phyloP scores from a whole-genome alignment of 2,888 invertebrate genomes.

The Phania funesta region DNA sequence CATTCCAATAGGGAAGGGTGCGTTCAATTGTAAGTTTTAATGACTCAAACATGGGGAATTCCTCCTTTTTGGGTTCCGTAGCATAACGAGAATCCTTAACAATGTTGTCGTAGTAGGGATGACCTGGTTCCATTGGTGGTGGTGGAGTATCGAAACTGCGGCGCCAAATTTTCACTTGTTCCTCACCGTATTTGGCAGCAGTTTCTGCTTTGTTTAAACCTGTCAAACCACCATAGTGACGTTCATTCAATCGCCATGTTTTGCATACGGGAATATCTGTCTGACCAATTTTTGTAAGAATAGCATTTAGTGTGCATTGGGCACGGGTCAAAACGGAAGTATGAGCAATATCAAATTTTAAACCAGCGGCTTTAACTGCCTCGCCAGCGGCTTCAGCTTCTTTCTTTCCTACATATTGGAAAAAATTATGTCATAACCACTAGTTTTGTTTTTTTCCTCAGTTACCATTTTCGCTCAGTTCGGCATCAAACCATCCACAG shows the following conservation, averaged over 20 bases:
- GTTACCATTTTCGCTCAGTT: slow-evolving; percentile 86
- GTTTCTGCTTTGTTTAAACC: slow-evolving; percentile 95
- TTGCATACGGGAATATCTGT: slow-evolving; percentile 85
- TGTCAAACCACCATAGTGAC: slow-evolving; percentile 93
- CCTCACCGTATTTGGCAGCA: slow-evolving; percentile 92
- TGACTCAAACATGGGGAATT: slow-evolving; percentile 93
- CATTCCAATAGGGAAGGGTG: slow-evolving; percentile 94
- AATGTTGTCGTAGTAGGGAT: slow-evolving; percentile 89
- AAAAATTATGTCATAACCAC: slow-evolving; percentile 49
- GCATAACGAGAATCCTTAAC: slow-evolving; percentile 89
- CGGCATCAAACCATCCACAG: slow-evolving; percentile 88
- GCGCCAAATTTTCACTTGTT: slow-evolving; percentile 92
- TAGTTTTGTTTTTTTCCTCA: slow-evolving; percentile 8
- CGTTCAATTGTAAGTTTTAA: slow-evolving; percentile 91
- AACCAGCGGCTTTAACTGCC: slow-evolving; percentile 87
- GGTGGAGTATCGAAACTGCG: slow-evolving; percentile 92
- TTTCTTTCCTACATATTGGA: slow-evolving; percentile 73
- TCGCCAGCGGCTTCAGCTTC: slow-evolving; percentile 85
- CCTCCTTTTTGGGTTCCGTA: slow-evolving; percentile 86
- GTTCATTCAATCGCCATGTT: slow-evolving; percentile 93
- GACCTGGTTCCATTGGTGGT: slow-evolving; percentile 90
- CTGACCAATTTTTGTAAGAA: slow-evolving; percentile 86
- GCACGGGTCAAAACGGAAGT: slow-evolving; percentile 91
- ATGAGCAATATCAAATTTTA: slow-evolving; percentile 89
- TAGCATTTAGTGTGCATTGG: slow-evolving; percentile 86